phyloP scores from a whole-genome alignment of 2,888 invertebrate species.

The Cordilura impudica region DNA sequence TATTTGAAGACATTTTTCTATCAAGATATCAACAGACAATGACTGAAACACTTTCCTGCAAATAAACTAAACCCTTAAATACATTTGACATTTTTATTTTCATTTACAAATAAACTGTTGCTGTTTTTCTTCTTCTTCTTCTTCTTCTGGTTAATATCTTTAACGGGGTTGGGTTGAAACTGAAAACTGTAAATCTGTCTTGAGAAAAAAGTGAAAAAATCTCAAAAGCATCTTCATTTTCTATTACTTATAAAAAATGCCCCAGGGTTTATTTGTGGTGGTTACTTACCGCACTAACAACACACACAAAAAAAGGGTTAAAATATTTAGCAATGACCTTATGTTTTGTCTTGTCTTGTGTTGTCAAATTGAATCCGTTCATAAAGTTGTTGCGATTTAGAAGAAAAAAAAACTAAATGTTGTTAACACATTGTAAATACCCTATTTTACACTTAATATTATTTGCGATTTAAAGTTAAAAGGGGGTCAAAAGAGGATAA shows the following conservation, averaged over 20 bases:
- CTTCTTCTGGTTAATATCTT: not conserved
- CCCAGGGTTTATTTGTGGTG: conserved; percentile 48
- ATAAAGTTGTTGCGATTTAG: conserved; percentile 65
- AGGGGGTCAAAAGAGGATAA: not conserved
- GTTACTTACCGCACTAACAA: no score
- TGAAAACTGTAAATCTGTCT: not conserved
- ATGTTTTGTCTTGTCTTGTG: conserved; percentile 36
- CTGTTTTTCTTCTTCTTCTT: conserved; percentile 31
- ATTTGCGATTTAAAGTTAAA: conserved; percentile 12
- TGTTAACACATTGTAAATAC: conserved; percentile 76
- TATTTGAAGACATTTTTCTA: not conserved
- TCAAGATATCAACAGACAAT: not conserved
- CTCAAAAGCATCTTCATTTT: conserved; percentile 46
- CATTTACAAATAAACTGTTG: conserved; percentile 8
- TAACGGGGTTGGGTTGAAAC: not conserved
- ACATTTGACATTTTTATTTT: not conserved
- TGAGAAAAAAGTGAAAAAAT: conserved; percentile 1
- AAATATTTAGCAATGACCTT: conserved; percentile 48
- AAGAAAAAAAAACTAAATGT: conserved; percentile 67
- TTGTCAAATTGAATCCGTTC: conserved; percentile 52
- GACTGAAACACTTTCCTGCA: not conserved
- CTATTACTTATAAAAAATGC: conserved; percentile 42
- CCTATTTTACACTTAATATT: conserved; percentile 74
- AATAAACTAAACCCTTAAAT: not conserved
- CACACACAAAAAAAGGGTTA: conserved; percentile 41